A percentile compares a stretch with the other conserved stretches of the same genome.
Conservation (phyloP, 2,888 invertebrate genomes). For the Crepidodera aurea region DNA sequence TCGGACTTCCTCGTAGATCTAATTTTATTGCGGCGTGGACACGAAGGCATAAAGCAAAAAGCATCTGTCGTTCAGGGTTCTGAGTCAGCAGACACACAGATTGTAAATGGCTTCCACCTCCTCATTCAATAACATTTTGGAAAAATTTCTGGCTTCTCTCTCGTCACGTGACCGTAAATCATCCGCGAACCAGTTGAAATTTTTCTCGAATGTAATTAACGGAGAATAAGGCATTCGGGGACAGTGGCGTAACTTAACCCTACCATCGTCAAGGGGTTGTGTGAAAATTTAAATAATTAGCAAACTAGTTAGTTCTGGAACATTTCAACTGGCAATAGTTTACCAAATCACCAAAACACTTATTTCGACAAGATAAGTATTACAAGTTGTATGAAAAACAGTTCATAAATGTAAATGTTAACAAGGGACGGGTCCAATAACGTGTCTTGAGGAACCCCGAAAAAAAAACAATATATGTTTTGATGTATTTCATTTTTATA, state of each 20-base stretch:
- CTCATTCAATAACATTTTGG: constrained; percentile 26
- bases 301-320: too few relatives aligned
- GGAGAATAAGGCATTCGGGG: constrained; percentile 23
- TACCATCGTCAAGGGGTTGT: too few relatives aligned
- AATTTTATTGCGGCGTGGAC: neutral
- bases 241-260: constrained; percentile 12
- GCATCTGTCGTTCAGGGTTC: constrained; percentile 6
- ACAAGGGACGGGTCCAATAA: too few relatives aligned
- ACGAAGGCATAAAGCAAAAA: constrained; percentile 15
- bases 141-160: constrained; percentile 26
- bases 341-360: too few relatives aligned
- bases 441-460: too few relatives aligned
- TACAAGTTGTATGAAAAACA: too few relatives aligned
- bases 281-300: too few relatives aligned
- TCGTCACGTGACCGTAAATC: constrained; percentile 37
- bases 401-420: too few relatives aligned
- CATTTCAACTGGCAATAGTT: too few relatives aligned
- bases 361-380: too few relatives aligned
- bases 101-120: constrained; percentile 22
- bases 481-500: too few relatives aligned
- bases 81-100: constrained; percentile 14
- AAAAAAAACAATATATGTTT: too few relatives aligned
- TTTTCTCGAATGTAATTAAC: constrained; percentile 35
- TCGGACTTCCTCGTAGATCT: neutral
- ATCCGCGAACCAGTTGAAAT: constrained; percentile 36